Conservation (phyloP, 1,140 invertebrate genomes). For the Augochlora pura region DNA sequence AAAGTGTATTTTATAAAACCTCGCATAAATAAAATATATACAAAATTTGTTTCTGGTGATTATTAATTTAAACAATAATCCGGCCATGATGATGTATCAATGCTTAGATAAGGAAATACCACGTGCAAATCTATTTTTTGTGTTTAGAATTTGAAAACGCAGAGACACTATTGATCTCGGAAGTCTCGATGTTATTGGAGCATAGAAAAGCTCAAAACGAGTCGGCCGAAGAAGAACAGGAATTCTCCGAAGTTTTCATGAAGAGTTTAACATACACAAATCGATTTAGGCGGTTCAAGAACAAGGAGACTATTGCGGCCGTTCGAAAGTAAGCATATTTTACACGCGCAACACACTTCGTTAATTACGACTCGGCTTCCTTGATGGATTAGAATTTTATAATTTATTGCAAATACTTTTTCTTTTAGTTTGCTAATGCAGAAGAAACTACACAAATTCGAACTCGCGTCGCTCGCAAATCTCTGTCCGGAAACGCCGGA, state of each 20-base stretch:
- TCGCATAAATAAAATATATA: constrained; percentile 5
- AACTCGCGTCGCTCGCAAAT: constrained; percentile 98
- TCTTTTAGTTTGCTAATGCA: constrained; percentile 92
- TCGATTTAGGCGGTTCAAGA: constrained; percentile 98
- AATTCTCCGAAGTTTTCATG: constrained; percentile 98
- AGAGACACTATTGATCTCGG: constrained; percentile 98
- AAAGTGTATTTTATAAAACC: constrained; percentile 13
- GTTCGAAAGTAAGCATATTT: constrained; percentile 88
- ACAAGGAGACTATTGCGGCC: constrained; percentile 97
- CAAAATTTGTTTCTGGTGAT: neutral
- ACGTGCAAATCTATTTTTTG: constrained; percentile 26
- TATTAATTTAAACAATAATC: neutral
- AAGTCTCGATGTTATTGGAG: constrained; percentile 98
- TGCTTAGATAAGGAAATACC: neutral
- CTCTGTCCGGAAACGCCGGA: constrained; percentile 98
- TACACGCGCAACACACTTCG: too few relatives aligned
- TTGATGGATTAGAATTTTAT: neutral
- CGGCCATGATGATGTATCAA: neutral
- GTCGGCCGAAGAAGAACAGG: constrained; percentile 98
- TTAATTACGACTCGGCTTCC: neutral
- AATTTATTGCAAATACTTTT: neutral
- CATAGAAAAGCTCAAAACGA: constrained; percentile 99
- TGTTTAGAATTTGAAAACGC: constrained; percentile 98
- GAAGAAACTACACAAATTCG: constrained; percentile 99
- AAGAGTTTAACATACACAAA: constrained; percentile 98